Conservation (phyloP, 1,140 invertebrate genomes). For the Sycophaga agraensis region DNA sequence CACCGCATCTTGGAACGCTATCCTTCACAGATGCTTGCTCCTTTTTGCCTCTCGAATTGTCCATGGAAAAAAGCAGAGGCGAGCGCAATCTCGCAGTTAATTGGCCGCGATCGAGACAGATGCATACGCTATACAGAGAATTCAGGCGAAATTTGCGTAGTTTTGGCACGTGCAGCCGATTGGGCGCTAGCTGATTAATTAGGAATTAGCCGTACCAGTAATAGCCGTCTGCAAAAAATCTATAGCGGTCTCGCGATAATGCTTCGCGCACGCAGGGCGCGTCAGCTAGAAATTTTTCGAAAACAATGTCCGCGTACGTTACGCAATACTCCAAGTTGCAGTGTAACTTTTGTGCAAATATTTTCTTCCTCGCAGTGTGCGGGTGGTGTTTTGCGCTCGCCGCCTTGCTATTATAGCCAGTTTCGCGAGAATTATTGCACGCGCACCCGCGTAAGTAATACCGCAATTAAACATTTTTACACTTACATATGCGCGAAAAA, state of each 20-base stretch:
- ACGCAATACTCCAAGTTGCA: too few species aligned
- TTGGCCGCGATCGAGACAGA: slow-evolving; percentile 4
- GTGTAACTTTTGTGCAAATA: too few species aligned
- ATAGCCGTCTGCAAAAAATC: not conserved
- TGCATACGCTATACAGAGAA: not conserved
- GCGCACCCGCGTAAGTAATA: too few species aligned
- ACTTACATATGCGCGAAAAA: too few species aligned
- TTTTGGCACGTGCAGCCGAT: slow-evolving; percentile 2
- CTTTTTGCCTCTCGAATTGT: not conserved
- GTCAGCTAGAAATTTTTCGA: not conserved
- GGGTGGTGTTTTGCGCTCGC: too few species aligned
- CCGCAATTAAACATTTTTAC: too few species aligned
- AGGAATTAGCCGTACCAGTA: slow-evolving; percentile 14
- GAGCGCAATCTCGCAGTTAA: slow-evolving; percentile 7
- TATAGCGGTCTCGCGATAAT: not conserved
- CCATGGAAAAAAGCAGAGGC: not conserved
- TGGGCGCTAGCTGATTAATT: slow-evolving; percentile 23
- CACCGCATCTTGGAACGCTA: not conserved
- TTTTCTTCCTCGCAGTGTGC: too few species aligned
- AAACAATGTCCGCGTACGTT: not conserved
- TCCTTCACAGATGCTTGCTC: not conserved
- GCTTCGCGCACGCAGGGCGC: too few species aligned
- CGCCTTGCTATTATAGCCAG: too few species aligned
- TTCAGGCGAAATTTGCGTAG: slow-evolving; percentile 10
- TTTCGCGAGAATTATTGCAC: too few species aligned